Percentiles rank a stretch among this genome's conserved stretches.
Evolutionary conservation across 2,888 invertebrate species (phyloP).

Genomic region (Xylophagus ater): DNA sequence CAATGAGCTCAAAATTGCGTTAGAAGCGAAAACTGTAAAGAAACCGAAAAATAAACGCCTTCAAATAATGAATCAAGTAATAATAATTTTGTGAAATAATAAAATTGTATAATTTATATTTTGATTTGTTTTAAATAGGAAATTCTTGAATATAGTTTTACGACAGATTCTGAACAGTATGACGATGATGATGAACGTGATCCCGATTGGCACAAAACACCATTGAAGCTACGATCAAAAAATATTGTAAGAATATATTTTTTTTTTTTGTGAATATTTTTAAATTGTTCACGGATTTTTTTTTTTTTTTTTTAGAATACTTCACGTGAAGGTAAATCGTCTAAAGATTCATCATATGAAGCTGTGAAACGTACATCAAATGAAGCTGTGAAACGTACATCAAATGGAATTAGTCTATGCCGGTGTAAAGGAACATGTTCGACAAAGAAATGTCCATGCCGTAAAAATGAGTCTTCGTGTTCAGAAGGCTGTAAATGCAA

Average conservation of each 20-base stretch:
- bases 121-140: background rate
- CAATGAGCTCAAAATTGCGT: conserved; percentile 17
- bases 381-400: conserved; percentile 41
- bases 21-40: conserved; percentile 7
- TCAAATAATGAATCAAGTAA: background rate
- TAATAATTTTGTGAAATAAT: background rate
- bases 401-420: conserved; percentile 49
- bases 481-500: conserved; percentile 45
- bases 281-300: conserved; percentile 1
- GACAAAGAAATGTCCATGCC: conserved; percentile 49
- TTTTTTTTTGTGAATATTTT: too few species aligned
- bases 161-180: conserved; percentile 21
- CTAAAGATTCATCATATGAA: background rate
- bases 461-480: conserved; percentile 43
- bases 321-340: background rate
- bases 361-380: conserved; percentile 12
- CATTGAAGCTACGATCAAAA: conserved; percentile 25
- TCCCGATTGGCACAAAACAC: conserved; percentile 61
- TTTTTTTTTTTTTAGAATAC: background rate
- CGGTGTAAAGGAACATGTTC: conserved; percentile 49
- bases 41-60: conserved; percentile 7
- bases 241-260: conserved; percentile 11
- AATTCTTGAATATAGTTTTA: conserved; percentile 1
- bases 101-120: background rate
- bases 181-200: conserved; percentile 40